Evolutionary conservation across 2,888 invertebrate genomes (phyloP).

Genomic region (Microplitis deprimator): DNA sequence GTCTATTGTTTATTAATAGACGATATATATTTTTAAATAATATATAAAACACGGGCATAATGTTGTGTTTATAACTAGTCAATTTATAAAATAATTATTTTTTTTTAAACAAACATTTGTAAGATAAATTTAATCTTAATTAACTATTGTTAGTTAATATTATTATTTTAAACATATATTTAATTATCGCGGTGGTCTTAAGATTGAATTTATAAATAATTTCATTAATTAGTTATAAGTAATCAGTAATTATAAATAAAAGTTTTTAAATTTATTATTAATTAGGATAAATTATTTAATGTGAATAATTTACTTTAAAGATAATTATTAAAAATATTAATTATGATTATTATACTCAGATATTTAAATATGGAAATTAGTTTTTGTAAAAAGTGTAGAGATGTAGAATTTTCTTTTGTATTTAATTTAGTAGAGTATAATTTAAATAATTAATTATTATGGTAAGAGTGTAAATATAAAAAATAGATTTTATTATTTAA

Average conservation of each 20-base stretch:
- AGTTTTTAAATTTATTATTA: constrained; percentile 13
- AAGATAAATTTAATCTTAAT: background rate
- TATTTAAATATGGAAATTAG: background rate
- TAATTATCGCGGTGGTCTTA: background rate
- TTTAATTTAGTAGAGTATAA: background rate
- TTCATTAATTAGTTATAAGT: background rate
- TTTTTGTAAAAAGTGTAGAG: background rate
- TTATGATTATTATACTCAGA: background rate
- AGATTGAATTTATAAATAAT: background rate
- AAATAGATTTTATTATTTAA: background rate
- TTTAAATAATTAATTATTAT: background rate
- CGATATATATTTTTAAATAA: constrained; percentile 34
- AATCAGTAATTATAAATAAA: constrained; percentile 26
- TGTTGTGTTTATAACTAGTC: constrained; percentile 68
- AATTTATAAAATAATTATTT: constrained; percentile 52
- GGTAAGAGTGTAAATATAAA: background rate
- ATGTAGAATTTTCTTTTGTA: background rate
- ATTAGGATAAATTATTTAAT: constrained; percentile 9
- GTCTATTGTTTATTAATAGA: constrained; percentile 17
- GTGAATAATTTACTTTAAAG: background rate
- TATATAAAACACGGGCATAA: constrained; percentile 48
- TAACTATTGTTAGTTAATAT: background rate
- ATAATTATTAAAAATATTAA: background rate
- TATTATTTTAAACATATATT: background rate
- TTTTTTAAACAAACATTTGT: constrained; percentile 11